phyloP scores from a whole-genome alignment of 1,140 invertebrate species.

The Drosophila persimilis region DNA sequence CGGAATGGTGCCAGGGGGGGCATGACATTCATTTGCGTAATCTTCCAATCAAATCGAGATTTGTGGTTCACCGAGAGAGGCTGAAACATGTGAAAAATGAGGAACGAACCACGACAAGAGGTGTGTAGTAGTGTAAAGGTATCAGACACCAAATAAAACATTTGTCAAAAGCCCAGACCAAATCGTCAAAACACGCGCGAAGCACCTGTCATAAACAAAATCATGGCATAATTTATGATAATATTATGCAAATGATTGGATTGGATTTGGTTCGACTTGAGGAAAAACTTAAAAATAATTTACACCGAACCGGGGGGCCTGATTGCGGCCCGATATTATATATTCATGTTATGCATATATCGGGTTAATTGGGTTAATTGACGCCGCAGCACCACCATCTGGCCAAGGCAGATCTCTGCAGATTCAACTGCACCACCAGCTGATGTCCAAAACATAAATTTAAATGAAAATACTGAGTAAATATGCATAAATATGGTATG shows the following conservation, averaged over 20 bases:
- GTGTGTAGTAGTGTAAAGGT: conserved; percentile 33
- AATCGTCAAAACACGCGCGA: conserved; percentile 30
- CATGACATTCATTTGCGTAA: conserved; percentile 66
- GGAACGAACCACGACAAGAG: neutral
- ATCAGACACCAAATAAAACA: conserved; percentile 52
- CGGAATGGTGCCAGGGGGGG: neutral
- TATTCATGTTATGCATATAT: conserved; percentile 73
- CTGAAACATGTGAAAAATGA: neutral
- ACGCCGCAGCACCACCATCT: conserved; percentile 21
- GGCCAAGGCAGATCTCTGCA: neutral
- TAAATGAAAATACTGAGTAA: conserved; percentile 27
- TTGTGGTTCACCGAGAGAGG: conserved; percentile 4
- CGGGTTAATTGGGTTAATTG: conserved; percentile 79
- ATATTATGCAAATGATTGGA: conserved; percentile 59
- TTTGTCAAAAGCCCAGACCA: conserved; percentile 34
- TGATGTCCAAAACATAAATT: conserved; percentile 19
- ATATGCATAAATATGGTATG: neutral
- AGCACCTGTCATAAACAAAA: conserved; percentile 67
- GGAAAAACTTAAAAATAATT: conserved; percentile 46
- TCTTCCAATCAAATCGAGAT: conserved; percentile 57
- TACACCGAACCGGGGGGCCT: neutral
- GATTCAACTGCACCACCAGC: neutral
- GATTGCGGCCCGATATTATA: conserved; percentile 45
- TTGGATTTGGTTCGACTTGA: conserved; percentile 7
- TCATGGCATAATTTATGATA: conserved; percentile 74